Evolutionary conservation across 2,888 invertebrate genomes (phyloP).

Genomic region (Tenthredo livida): DNA sequence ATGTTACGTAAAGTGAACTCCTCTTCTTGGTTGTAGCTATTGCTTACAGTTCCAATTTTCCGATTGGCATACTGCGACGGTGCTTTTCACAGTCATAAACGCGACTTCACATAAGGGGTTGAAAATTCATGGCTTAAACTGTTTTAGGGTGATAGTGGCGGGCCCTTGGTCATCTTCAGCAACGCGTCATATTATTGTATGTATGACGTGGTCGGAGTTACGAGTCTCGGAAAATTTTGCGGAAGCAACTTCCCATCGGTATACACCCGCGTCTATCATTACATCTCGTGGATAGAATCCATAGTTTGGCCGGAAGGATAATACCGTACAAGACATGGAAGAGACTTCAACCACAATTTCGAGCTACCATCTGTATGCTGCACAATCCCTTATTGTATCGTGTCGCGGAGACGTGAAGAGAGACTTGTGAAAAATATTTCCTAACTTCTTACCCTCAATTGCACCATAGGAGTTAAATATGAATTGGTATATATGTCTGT

Average conservation of each 20-base stretch:
- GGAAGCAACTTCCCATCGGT: constrained; percentile 79
- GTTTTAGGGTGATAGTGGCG: constrained; percentile 84
- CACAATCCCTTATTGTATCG: background rate
- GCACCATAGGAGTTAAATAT: background rate
- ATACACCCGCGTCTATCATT: constrained; percentile 81
- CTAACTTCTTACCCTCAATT: too few species aligned
- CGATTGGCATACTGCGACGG: too few species aligned
- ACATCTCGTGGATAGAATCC: constrained; percentile 82
- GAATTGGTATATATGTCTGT: background rate
- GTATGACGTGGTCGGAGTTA: constrained; percentile 80
- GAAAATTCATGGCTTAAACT: background rate
- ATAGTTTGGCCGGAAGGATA: constrained; percentile 79
- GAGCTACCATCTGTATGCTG: background rate
- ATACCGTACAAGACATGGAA: background rate
- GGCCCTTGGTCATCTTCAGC: constrained; percentile 80
- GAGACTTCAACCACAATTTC: background rate
- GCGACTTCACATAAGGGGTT: background rate
- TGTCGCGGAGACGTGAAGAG: background rate
- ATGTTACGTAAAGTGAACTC: too few species aligned
- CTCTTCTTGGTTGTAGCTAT: background rate
- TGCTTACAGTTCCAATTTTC: background rate
- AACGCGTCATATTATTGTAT: constrained; percentile 76
- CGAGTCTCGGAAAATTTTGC: constrained; percentile 79
- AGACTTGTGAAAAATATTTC: background rate
- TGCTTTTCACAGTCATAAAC: too few species aligned